A percentile compares a stretch with the other conserved stretches of the same genome.
These are phyloP conservation scores for Morone saxatilis DNA, from an alignment of 2,113 vertebrate genomes.

Conservation along the genomic window DNA sequence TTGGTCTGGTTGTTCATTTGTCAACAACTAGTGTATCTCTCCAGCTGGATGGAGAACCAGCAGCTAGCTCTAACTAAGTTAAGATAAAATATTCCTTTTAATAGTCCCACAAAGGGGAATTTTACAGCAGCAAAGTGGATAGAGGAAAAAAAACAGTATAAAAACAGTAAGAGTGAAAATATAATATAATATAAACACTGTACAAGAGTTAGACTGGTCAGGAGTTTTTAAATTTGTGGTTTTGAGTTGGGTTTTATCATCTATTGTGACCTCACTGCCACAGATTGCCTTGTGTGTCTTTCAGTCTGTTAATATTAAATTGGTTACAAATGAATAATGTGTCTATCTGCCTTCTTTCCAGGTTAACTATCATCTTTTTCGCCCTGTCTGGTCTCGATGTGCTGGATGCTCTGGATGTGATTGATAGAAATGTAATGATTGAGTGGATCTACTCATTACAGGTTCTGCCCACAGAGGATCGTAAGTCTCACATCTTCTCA, in stretches of 20 bases:
- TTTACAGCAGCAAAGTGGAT: no score
- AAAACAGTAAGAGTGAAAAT: no score
- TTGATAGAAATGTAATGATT: conserved; percentile 92
- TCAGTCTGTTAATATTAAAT: neutral
- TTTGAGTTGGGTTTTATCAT: neutral
- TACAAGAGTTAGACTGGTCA: no score
- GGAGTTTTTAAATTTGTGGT: neutral
- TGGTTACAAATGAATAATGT: neutral
- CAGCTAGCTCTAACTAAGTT: neutral
- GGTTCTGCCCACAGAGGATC: conserved; percentile 95
- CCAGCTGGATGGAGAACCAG: neutral
- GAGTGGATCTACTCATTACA: conserved; percentile 99
- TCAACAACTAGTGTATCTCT: neutral
- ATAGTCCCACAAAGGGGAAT: no score
- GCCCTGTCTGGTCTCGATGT: conserved; percentile 96
- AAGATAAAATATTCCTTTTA: no score
- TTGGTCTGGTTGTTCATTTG: neutral
- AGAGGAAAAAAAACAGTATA: no score
- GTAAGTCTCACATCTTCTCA: conserved; percentile 86
- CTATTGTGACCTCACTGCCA: neutral
- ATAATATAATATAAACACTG: no score
- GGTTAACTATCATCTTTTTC: conserved; percentile 97
- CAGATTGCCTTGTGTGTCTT: neutral
- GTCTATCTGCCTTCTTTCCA: conserved; percentile 61
- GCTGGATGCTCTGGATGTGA: conserved; percentile 94